Conservation (phyloP, 2,797 vertebrate genomes). For the Acestrorhynchus altus region DNA sequence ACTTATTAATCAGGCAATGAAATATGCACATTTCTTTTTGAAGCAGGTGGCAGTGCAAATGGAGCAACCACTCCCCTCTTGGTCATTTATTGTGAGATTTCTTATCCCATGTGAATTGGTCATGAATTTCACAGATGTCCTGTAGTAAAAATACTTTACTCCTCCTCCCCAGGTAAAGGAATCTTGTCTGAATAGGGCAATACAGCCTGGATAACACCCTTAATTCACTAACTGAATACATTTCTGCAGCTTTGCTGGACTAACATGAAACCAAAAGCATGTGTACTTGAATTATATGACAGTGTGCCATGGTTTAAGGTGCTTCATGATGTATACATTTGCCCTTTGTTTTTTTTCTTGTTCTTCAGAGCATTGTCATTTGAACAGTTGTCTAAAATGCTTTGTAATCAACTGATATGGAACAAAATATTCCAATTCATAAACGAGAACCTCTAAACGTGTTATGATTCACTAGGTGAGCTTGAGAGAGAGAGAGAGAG, state of each 20-base stretch:
- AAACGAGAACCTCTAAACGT: background rate
- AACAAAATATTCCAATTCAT: slow-evolving; percentile 47
- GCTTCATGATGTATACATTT: background rate
- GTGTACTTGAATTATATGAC: slow-evolving; percentile 7
- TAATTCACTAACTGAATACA: background rate
- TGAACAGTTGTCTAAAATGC: slow-evolving; percentile 31
- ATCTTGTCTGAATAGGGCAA: too few species aligned
- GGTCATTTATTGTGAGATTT: too few species aligned
- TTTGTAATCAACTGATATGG: slow-evolving; percentile 42
- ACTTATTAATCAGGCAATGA: too few species aligned
- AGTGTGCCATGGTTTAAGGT: slow-evolving; percentile 1
- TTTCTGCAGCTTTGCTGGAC: background rate
- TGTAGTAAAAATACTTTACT: too few species aligned
- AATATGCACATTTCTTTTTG: too few species aligned
- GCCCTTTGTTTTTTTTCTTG: slow-evolving; percentile 12
- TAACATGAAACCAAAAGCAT: background rate
- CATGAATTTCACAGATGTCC: too few species aligned
- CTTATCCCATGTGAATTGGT: too few species aligned
- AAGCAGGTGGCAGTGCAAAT: too few species aligned
- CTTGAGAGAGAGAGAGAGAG: background rate
- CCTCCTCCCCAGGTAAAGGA: too few species aligned
- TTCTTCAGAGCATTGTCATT: slow-evolving; percentile 33
- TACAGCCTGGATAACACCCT: background rate
- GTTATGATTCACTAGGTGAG: background rate
- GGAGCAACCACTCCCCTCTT: too few species aligned